Evolutionary conservation across 2,888 invertebrate genomes (phyloP).

Genomic region (Pseudoips prasinana): DNA sequence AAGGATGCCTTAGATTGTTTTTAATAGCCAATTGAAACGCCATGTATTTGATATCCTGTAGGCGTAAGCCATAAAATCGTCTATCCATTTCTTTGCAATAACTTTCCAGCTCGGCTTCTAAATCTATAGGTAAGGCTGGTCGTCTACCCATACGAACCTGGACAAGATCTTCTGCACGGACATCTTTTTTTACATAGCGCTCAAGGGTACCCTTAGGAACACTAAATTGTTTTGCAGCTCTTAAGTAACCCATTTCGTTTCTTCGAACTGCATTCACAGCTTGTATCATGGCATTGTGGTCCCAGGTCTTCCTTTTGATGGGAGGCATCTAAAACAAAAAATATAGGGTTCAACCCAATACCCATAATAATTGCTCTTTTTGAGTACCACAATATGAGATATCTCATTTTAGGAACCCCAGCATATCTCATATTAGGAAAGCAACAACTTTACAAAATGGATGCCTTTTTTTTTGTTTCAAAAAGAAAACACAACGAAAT

Average conservation of each 20-base stretch:
- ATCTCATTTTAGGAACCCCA: no score
- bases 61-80: slow-evolving; percentile 1
- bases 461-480: no score
- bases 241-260: slow-evolving; percentile 7
- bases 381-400: no score
- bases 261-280: slow-evolving; percentile 5
- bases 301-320: no score
- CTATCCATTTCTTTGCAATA: slow-evolving; percentile 3
- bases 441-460: no score
- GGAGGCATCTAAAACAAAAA: no score
- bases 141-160: background rate
- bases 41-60: slow-evolving; percentile 1
- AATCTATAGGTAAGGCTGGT: slow-evolving; percentile 4
- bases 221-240: slow-evolving; percentile 5
- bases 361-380: no score
- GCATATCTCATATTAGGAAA: no score
- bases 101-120: slow-evolving; percentile 6
- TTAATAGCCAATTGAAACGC: slow-evolving; percentile 12
- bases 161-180: slow-evolving; percentile 1
- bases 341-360: no score
- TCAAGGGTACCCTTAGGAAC: slow-evolving; percentile 9
- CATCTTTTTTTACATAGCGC: slow-evolving; percentile 7
- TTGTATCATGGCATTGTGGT: no score
- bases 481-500: no score
- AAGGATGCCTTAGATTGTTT: slow-evolving; percentile 2